These are phyloP conservation scores for Drosophila arawakana DNA, from an alignment of 1,140 invertebrate genomes.

Conservation along the genomic window DNA sequence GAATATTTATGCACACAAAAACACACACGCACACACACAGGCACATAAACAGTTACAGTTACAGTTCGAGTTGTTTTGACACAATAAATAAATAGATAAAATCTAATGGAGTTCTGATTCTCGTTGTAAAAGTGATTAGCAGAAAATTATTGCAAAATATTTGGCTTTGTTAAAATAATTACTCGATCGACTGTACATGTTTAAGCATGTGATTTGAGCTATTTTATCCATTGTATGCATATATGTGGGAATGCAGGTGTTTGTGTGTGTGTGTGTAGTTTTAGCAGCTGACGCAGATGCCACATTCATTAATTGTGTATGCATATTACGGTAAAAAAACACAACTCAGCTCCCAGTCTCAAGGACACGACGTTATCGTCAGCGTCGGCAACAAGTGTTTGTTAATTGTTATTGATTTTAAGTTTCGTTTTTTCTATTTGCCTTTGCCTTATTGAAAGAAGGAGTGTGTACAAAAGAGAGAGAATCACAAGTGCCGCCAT, in stretches of 20 bases:
- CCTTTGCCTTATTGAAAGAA: slow-evolving; percentile 1
- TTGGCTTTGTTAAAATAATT: no score
- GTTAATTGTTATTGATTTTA: slow-evolving; percentile 74
- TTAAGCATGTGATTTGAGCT: slow-evolving; percentile 43
- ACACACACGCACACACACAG: slow-evolving; percentile 12
- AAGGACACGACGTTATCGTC: slow-evolving; percentile 45
- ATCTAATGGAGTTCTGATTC: no score
- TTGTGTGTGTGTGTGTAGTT: slow-evolving; percentile 9
- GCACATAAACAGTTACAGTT: no score
- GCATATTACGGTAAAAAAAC: slow-evolving; percentile 24
- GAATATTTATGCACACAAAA: slow-evolving; percentile 43
- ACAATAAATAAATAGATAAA: no score
- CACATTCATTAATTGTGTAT: slow-evolving; percentile 62
- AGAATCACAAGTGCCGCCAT: slow-evolving; percentile 57
- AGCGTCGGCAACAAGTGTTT: slow-evolving; percentile 66
- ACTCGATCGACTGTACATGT: not conserved
- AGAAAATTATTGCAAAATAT: no score
- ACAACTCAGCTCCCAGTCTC: slow-evolving; percentile 29
- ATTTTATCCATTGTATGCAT: slow-evolving; percentile 28
- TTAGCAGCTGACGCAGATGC: slow-evolving; percentile 45
- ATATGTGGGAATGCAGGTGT: no score
- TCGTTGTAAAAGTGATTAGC: no score
- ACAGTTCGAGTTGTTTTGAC: no score
- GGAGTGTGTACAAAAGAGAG: slow-evolving; percentile 16
- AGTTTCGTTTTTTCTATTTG: slow-evolving; percentile 20